Conservation (phyloP, 2,113 vertebrate genomes). For the Gallinago undulata region DNA sequence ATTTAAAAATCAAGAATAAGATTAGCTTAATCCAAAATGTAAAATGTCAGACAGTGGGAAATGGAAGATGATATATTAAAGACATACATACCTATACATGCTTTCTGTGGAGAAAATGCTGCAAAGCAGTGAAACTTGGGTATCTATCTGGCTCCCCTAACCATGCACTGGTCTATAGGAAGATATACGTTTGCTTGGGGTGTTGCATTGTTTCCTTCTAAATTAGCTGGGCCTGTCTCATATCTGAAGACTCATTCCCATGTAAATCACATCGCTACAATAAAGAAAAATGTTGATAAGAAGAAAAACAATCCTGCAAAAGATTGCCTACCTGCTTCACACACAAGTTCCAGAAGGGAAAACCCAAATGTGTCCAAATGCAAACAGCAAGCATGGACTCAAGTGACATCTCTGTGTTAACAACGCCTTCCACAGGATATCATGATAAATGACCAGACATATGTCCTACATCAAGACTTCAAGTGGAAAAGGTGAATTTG, state of each 20-base stretch:
- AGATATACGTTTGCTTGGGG: neutral
- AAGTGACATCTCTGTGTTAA: neutral
- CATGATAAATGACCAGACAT: neutral
- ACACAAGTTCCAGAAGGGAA: neutral
- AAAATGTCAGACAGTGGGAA: neutral
- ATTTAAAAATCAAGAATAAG: neutral
- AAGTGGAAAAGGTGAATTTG: neutral
- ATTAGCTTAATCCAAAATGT: neutral
- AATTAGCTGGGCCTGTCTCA: neutral
- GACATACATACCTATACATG: rapidly evolving
- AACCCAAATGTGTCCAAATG: neutral
- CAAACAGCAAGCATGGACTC: neutral
- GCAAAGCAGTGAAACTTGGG: neutral
- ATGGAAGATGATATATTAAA: neutral
- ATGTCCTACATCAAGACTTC: neutral
- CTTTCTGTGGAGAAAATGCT: neutral
- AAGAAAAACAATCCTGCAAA: neutral
- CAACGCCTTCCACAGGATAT: neutral
- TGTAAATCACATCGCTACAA: neutral
- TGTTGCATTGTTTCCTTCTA: neutral
- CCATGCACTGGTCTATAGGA: neutral
- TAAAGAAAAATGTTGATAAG: neutral
- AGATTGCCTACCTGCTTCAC: neutral
- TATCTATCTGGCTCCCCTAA: neutral
- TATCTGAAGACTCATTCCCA: neutral